A percentile compares a stretch with the other conserved stretches of the same genome.
phyloP scores from a whole-genome alignment of 2,113 vertebrate species.

The Microtus oregoni region DNA sequence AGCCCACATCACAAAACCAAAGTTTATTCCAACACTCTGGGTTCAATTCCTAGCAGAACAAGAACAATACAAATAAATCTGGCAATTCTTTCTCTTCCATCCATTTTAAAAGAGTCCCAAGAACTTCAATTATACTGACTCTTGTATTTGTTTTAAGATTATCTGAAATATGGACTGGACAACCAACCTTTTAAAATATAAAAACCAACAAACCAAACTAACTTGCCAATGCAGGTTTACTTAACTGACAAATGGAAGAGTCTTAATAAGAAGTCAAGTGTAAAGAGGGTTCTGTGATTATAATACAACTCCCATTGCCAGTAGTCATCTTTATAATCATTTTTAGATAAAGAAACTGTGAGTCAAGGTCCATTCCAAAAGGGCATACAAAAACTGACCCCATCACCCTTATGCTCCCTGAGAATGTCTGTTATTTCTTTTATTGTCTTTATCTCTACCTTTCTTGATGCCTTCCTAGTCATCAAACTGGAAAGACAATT shows the following conservation, averaged over 20 bases:
- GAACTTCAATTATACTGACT: neutral
- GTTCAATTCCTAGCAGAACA: neutral
- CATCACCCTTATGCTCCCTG: neutral
- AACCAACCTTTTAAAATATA: constrained; percentile 1
- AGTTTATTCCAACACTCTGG: neutral
- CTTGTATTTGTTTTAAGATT: neutral
- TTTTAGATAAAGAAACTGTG: constrained; percentile 23
- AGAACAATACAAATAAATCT: neutral
- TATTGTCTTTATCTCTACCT: neutral
- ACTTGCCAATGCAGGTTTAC: neutral
- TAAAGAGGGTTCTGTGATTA: neutral
- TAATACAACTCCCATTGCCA: neutral
- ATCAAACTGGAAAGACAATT: neutral
- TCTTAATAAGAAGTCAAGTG: neutral
- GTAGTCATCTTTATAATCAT: neutral
- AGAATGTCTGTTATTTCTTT: neutral
- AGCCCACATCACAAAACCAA: neutral
- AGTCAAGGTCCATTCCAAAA: neutral
- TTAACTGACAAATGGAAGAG: constrained; percentile 19
- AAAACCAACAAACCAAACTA: constrained; percentile 37
- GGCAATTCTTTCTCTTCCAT: neutral
- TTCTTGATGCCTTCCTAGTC: neutral
- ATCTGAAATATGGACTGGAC: constrained; percentile 29
- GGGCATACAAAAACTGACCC: neutral
- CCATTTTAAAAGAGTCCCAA: constrained; percentile 35